Evolutionary conservation across 2,113 vertebrate genomes (phyloP), one percentile per base, ranked within the genome.

Genomic region (Sialia sialis): DNA sequence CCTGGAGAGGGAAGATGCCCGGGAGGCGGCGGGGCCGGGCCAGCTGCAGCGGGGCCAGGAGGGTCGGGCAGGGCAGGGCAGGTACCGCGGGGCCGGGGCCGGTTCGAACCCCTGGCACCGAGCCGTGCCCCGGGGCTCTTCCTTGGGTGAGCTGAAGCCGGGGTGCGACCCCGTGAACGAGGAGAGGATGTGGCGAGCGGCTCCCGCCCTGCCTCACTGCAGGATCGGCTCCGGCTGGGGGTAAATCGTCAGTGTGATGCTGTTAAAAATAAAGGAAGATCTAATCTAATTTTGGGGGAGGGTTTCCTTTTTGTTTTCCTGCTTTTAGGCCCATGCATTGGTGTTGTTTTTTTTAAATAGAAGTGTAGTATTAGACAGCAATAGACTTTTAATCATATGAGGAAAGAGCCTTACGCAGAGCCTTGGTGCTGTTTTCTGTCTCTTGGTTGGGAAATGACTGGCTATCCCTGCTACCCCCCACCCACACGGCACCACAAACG

Each of bases 161-260:
- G 4, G 30, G 34, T 2, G 48, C 16, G 34, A 2, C 38, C 11
- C 55, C 11, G 13, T 1, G 39, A 25, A 5, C 6, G 62, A 27
- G 54, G 36, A 27, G 18, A 19, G 63, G 73, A 67, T 29, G 75
- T 8, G 67, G 63, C 13, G 76, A 69, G 46, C 4, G 18, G 32
- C n/a, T 66, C 4, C 43, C 12, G 63, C 29, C 13, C 46, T 2
- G 29, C 15, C 15, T 64, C 62, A 4, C 75, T 4, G 62, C 27
- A 16, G 54, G 14, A 21, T 10, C 86, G 54, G 49, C 64, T n/a
- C 16, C 4, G 34, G 30, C 2, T 8, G 10, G 22, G 34, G 18
- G 8, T 20, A 6, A n/a, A 25, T 43, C 44, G 13, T 11, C 23
- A 9, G 21, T 8, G 59, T 7, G 22, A 11, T 64, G 79, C 55